phyloP scores from a whole-genome alignment of 2,888 invertebrate species.

The Norana najaformis region DNA sequence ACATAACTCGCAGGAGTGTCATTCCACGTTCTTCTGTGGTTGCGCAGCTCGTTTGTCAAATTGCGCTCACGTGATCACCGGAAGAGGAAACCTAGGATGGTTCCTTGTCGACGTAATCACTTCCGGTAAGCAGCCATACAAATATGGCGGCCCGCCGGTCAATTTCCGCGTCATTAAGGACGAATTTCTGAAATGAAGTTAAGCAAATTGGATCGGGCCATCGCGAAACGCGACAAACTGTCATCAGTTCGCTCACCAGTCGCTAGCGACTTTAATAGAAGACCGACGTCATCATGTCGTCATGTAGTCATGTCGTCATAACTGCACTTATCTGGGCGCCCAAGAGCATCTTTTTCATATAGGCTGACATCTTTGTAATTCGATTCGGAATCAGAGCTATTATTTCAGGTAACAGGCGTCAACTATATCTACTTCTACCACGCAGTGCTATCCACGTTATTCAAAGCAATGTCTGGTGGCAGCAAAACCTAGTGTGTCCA shows the following conservation, averaged over 20 bases:
- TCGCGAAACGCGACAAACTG: not conserved
- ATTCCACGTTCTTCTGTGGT: no score
- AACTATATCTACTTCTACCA: not conserved
- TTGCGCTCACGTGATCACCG: not conserved
- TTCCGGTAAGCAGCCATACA: slow-evolving; percentile 21
- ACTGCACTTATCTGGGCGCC: not conserved
- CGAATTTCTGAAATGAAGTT: slow-evolving; percentile 5
- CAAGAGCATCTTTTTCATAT: not conserved
- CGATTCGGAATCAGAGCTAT: not conserved
- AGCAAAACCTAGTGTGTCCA: not conserved
- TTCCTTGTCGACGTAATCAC: slow-evolving; percentile 15
- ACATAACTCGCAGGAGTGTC: no score
- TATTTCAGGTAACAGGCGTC: not conserved
- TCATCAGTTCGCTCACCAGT: not conserved
- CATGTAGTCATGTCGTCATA: not conserved
- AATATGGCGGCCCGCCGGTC: not conserved
- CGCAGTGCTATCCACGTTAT: no score
- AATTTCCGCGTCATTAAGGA: slow-evolving; percentile 21
- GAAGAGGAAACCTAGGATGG: slow-evolving; percentile 23
- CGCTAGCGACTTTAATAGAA: not conserved
- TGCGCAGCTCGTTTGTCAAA: not conserved
- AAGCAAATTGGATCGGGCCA: not conserved
- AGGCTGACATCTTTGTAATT: not conserved
- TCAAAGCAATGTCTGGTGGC: not conserved
- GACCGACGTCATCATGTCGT: not conserved